Evolutionary conservation across 1,140 invertebrate species (phyloP).

Genomic region (Heliconius himera): DNA sequence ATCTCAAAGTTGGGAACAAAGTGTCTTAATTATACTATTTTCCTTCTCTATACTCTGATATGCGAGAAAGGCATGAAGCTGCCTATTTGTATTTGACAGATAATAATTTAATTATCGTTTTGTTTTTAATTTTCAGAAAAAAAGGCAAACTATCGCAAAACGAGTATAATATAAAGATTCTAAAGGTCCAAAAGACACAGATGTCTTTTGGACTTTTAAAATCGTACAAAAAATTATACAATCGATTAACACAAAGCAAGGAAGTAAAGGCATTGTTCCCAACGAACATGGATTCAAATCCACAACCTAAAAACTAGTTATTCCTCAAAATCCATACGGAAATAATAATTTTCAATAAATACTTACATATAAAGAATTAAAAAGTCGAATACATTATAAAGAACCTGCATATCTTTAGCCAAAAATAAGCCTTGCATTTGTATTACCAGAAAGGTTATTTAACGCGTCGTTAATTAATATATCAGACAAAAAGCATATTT

Average conservation of each 20-base stretch:
- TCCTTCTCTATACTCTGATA: neutral
- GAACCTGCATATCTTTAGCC: neutral
- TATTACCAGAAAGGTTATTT: neutral
- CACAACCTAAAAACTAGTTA: neutral
- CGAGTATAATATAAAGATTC: no score
- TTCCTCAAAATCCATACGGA: no score
- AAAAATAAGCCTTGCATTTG: neutral
- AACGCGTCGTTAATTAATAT: slow-evolving; percentile 10
- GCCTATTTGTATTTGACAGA: no score
- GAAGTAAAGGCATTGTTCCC: no score
- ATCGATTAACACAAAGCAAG: no score
- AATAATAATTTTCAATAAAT: neutral
- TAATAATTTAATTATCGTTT: no score
- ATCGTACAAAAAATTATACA: no score
- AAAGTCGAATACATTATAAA: neutral
- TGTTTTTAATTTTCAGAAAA: neutral
- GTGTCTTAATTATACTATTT: neutral
- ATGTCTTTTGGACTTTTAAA: no score
- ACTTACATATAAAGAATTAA: neutral
- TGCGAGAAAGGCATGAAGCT: neutral
- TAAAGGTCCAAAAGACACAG: no score
- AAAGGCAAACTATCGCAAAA: neutral
- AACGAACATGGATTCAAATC: neutral
- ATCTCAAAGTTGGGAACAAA: neutral
- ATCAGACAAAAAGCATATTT: neutral